Evolutionary conservation across 2,113 vertebrate genomes (phyloP), one percentile per base, ranked within the genome.

Genomic region (Coreoperca whiteheadi): DNA sequence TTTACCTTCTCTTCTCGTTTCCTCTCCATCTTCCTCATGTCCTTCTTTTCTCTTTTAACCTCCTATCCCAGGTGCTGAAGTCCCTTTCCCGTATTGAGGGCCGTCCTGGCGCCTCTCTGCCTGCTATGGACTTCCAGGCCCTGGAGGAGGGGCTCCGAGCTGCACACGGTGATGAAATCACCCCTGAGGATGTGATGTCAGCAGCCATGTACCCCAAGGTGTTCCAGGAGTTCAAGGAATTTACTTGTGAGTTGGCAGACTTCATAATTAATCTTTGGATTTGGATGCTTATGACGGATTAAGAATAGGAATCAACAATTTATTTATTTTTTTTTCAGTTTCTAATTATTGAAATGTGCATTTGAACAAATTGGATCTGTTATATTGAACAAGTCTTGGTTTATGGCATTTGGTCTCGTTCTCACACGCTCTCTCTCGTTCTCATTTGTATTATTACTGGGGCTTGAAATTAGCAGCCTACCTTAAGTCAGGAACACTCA

Each of bases 181-280:
- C 96, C 34, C 94, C 97, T 0, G 98, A 99, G 88, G 97, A 99
- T 0, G 95, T 99, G 71, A 96, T 98, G 83, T 99, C 98, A 0
- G 96, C 98, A 0, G 97, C 98, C 59, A 98, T 98, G 95, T 99
- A 98, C 82, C 97, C 97, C 0, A 97, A 98, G 6, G 98, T 98
- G 48, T 99, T 97, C 88, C 94, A 96, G 39, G 96, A 97, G 48
- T 98, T 96, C 87, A 96, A 97, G 81, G 96, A 97, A 0, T 99
- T 99, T 73, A 95, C 96, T 0, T 21, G 93, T 94, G 57, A 89
- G 92, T 83, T 2, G 3, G 25, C 16, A 1, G 1, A 39, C 14
- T 9, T 57, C 20, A 77, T 10, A 34, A 7, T 11, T 25, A 8
- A 18, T 25, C 6, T 32, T 41, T 71, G n/a, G 12, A 11, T 60